Conservation (phyloP, 2,113 vertebrate genomes). For the Damaliscus lunatus region DNA sequence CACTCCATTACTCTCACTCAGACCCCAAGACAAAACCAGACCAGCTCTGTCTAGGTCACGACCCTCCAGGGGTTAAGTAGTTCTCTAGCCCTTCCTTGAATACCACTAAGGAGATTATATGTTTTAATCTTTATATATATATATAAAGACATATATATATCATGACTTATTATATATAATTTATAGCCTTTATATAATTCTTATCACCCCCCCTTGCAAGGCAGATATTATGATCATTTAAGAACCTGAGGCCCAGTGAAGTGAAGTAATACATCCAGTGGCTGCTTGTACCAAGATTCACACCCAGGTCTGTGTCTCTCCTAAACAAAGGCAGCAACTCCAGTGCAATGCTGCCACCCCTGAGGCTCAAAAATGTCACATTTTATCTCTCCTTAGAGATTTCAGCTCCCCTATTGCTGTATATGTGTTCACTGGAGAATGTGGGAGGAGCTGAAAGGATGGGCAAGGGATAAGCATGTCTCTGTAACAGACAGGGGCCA, state of each 20-base stretch:
- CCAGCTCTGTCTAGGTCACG: neutral
- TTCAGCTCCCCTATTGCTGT: neutral
- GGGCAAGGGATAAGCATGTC: neutral
- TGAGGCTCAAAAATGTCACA: neutral
- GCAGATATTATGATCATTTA: neutral
- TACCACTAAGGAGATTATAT: neutral
- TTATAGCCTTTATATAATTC: slow-evolving; percentile 3
- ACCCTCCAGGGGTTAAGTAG: neutral
- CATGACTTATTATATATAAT: neutral
- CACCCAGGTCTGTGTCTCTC: neutral
- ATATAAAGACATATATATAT: neutral
- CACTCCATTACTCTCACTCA: neutral
- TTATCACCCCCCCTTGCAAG: neutral
- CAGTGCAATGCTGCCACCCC: accelerated
- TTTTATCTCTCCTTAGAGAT: neutral
- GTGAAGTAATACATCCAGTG: neutral
- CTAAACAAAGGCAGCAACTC: too few species aligned
- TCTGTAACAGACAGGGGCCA: neutral
- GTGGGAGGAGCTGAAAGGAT: neutral
- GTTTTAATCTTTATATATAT: neutral
- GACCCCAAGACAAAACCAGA: neutral
- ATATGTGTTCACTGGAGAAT: neutral
- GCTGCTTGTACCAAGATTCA: neutral
- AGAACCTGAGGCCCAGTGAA: neutral
- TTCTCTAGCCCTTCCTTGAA: neutral